Evolutionary conservation across 1,140 invertebrate species (phyloP).

Genomic region (Drosophila biarmipes): DNA sequence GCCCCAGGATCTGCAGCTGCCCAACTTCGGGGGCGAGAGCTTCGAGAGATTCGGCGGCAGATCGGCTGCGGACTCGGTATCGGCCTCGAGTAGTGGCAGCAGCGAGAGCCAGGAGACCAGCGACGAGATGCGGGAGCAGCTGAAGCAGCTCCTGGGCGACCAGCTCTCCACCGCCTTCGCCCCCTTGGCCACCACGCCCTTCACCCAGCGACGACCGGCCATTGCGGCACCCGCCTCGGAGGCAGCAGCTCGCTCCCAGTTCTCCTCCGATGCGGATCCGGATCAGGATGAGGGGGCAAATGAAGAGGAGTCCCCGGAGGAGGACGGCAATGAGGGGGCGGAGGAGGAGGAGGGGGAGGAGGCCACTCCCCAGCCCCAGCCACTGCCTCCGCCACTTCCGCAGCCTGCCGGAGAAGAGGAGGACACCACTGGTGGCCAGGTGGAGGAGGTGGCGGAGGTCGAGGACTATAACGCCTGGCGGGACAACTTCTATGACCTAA

Average conservation of each 20-base stretch:
- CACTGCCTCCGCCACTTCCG: not conserved
- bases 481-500: slow-evolving; percentile 66
- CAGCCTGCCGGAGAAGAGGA: not conserved
- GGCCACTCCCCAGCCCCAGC: slow-evolving; percentile 1
- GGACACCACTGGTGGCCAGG: not conserved
- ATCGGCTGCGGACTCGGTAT: not conserved
- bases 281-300: not conserved
- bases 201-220: slow-evolving; percentile 44
- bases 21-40: slow-evolving; percentile 38
- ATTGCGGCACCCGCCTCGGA: slow-evolving; percentile 50
- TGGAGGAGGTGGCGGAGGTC: not conserved
- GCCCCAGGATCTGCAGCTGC: slow-evolving; percentile 25
- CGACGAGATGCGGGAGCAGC: slow-evolving; percentile 41
- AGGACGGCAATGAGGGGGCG: slow-evolving; percentile 5
- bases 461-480: slow-evolving; percentile 67
- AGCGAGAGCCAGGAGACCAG: slow-evolving; percentile 15
- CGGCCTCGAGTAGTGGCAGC: not conserved
- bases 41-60: slow-evolving; percentile 29
- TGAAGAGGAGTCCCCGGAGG: slow-evolving; percentile 33
- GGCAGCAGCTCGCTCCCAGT: slow-evolving; percentile 33
- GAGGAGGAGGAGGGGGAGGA: not conserved
- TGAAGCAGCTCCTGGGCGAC: slow-evolving; percentile 51
- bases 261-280: slow-evolving; percentile 10
- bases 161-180: slow-evolving; percentile 55
- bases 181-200: slow-evolving; percentile 43